Base-by-base conservation (phyloP, 2,113 vertebrate species). In the Caloenas nicobarica region DNA sequence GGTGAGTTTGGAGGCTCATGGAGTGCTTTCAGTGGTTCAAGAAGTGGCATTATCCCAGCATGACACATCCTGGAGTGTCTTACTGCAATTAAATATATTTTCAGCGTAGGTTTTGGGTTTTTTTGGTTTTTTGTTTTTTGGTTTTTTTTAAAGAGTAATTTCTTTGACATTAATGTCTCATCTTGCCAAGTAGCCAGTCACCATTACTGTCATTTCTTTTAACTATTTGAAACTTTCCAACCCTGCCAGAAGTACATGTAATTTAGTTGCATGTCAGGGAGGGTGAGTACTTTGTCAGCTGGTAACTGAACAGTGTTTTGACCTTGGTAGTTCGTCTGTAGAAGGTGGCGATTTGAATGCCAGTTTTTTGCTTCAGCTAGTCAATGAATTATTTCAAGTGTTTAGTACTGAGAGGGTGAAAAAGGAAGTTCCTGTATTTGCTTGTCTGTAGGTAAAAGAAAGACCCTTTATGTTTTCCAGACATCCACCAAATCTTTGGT, bases 1-100 rank as follows among this genome's bases (percentile, higher is more conserved):
- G 98, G 98, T 98, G 97, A 98, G 98, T 98, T 98, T 97, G 96
- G 98, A 97, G 96, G 97, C 97, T 98, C 97, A 97, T 97, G 95
- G 98, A 98, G 98, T 98, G 98, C 98, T 98, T 98, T 98, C 98
- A 98, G 98, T 98, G 98, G 98, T 98, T 98, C 97, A 97, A 98
- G 98, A 98, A 98, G 98, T 98, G 98, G 97, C 98, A 98, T 98
- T 98, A 98, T 98, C 98, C 97, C 98, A 98, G 98, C 98, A 96
- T 97, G 98, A 98, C 93, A 98, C 97, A 98, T 98, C 98, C 98
- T 98, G 98, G 98, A 98, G 98, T 98, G 97, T 98, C 98, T 98
- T 93, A 94, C 96, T 97, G 98, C 98, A 98, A 98, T 98, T 98
- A 98, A 98, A 98, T 97, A 97, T 96, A 97, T 98, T 98, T 98